Base-by-base conservation (phyloP, 2,888 invertebrate species). In the Mythimna loreyi region DNA sequence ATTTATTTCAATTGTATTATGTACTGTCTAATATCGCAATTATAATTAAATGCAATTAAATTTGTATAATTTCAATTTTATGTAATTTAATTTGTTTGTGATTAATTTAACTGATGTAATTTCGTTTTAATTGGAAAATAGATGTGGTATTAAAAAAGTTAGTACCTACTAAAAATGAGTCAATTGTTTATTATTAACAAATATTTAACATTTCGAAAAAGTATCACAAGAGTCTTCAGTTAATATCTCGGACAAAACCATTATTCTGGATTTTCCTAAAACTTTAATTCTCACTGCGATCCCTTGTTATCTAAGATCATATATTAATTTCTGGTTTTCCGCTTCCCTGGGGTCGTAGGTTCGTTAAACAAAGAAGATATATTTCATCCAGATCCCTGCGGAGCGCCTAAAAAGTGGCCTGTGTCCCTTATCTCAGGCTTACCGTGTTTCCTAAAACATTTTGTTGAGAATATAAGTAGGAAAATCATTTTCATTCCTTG, bases 391-490 rank as follows among this genome's bases (percentile, higher is more conserved):
- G 5, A n/a, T 58, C 72, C 53, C 63, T 55, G 40, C 28, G 61
- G 78, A 49, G 16, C 28, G 47, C 72, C 60, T 61, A 61, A 71
- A 76, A 80, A 77, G 57, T 78, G 36, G 50, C 60, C 55, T 47
- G 21, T 55, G 60, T 52, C 63, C 68, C 52, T 49, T 68, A 65
- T 55, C 50, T 61, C 47, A 55, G 52, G 58, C 57, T 62, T 25
- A 72, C 72, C 52, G 55, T 70, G 50, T 81, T 81, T 62, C 49
- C 61, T 76, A 47, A 64, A 64, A 40, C 25, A 69, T 67, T 61
- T 53, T 49, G 16, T 33, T 13, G 47, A 47, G 43, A 74, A 60
- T 57, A 40, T 47, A 58, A 58, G 16, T 61, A 53, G 40, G 21
- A 33, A 70, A 50, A 55, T 68, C 5, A 45, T 75, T 67, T 47